A percentile compares a stretch with the other conserved stretches of the same genome.
These are phyloP conservation scores for Tenthredo notha DNA, from an alignment of 2,888 invertebrate genomes.

Conservation along the genomic window DNA sequence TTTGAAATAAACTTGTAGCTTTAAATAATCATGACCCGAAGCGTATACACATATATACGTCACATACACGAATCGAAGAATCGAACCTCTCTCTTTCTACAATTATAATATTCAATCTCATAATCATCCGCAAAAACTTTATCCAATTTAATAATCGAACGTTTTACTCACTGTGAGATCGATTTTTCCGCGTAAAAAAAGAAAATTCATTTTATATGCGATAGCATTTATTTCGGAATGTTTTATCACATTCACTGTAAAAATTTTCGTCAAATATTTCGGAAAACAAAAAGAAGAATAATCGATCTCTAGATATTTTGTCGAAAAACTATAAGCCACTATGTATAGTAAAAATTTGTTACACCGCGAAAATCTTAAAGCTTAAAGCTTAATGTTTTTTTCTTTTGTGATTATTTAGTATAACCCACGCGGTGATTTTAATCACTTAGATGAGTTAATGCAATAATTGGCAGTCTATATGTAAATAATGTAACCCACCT, in stretches of 20 bases:
- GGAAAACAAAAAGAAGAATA: neutral
- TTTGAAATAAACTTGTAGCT: conserved; percentile 77
- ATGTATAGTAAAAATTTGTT: neutral
- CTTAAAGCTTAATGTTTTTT: too few relatives aligned
- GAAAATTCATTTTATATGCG: neutral
- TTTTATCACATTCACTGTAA: neutral
- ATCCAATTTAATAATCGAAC: neutral
- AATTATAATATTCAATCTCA: neutral
- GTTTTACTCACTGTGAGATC: neutral
- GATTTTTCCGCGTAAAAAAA: neutral
- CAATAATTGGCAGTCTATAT: conserved; percentile 30
- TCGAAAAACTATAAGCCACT: neutral
- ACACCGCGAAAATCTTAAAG: neutral
- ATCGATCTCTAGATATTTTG: neutral
- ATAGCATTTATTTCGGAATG: neutral
- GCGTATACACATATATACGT: conserved; percentile 69
- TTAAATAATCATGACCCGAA: conserved; percentile 78
- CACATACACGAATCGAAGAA: neutral
- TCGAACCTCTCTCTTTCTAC: conserved; percentile 14
- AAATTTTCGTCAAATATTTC: too few relatives aligned
- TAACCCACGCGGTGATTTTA: neutral
- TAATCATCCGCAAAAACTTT: neutral
- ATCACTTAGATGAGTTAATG: conserved; percentile 5
- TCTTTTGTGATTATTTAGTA: neutral
- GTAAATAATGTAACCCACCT: conserved; percentile 51